Percentiles rank a stretch among this genome's conserved stretches.
phyloP scores from a whole-genome alignment of 2,797 vertebrate genomes.

The Benthosema pterotum region DNA sequence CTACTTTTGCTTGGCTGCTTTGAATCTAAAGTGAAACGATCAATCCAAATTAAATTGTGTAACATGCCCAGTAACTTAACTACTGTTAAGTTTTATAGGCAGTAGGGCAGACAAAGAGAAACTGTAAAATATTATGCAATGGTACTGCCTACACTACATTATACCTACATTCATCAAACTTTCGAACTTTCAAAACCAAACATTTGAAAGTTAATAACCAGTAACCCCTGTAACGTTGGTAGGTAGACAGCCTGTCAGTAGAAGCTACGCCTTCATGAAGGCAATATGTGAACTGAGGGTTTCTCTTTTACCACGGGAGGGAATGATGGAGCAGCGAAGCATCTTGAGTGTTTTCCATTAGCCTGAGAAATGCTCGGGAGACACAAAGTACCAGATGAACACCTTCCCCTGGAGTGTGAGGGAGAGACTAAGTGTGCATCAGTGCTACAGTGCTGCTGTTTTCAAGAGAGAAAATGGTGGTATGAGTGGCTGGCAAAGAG shows the following conservation, averaged over 20 bases:
- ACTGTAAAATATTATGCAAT: too few relatives aligned
- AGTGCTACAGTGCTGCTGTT: slow-evolving; percentile 48
- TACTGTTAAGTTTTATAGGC: too few relatives aligned
- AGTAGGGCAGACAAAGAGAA: too few relatives aligned
- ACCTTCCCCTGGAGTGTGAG: slow-evolving; percentile 57
- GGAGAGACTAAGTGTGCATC: slow-evolving; percentile 44
- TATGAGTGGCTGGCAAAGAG: slow-evolving; percentile 12
- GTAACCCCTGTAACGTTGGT: too few relatives aligned
- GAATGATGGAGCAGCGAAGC: slow-evolving; percentile 61
- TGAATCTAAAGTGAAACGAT: too few relatives aligned
- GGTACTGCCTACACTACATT: too few relatives aligned
- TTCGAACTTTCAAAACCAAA: too few relatives aligned
- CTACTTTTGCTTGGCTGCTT: too few relatives aligned
- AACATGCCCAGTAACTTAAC: too few relatives aligned
- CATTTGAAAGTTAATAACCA: too few relatives aligned
- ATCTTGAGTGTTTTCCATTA: slow-evolving; percentile 76
- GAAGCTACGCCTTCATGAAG: slow-evolving; percentile 52
- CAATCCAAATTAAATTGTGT: too few relatives aligned
- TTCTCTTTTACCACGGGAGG: slow-evolving; percentile 43
- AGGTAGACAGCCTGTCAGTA: slow-evolving; percentile 19
- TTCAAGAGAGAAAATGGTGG: slow-evolving; percentile 10
- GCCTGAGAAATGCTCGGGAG: slow-evolving; percentile 66
- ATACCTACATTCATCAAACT: too few relatives aligned
- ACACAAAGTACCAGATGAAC: slow-evolving; percentile 71
- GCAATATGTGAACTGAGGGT: slow-evolving; percentile 53